Percentiles rank a stretch among this genome's conserved stretches.
phyloP scores from a whole-genome alignment of 1,140 invertebrate species.

The Zaprionus ornatus region DNA sequence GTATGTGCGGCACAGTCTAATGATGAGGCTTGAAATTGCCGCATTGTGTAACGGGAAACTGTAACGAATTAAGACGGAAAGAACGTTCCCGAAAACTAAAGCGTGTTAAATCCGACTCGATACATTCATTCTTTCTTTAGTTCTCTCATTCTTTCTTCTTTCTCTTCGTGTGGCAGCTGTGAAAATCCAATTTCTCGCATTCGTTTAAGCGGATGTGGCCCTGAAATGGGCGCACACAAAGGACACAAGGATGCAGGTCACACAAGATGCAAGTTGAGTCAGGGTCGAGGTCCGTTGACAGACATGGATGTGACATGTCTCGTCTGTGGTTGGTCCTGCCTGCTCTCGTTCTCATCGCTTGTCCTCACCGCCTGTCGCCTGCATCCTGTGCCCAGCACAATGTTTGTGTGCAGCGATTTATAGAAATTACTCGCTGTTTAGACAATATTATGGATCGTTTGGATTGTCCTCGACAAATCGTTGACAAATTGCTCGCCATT shows the following conservation, averaged over 20 bases:
- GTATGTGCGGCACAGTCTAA: slow-evolving; percentile 23
- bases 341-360: neutral
- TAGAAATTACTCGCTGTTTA: slow-evolving; percentile 41
- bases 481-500: slow-evolving; percentile 56
- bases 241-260: slow-evolving; percentile 45
- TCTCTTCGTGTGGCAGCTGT: slow-evolving; percentile 58
- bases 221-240: slow-evolving; percentile 38
- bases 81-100: slow-evolving; percentile 42
- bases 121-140: too few relatives aligned
- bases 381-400: slow-evolving; percentile 24
- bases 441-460: slow-evolving; percentile 49
- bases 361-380: neutral
- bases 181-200: slow-evolving; percentile 74
- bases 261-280: slow-evolving; percentile 20
- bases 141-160: slow-evolving; percentile 17
- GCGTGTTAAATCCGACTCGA: slow-evolving; percentile 59
- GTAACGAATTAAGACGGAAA: slow-evolving; percentile 41
- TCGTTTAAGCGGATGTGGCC: slow-evolving; percentile 65
- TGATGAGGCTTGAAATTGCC: slow-evolving; percentile 73
- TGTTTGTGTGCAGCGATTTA: slow-evolving; percentile 25
- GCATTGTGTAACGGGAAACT: slow-evolving; percentile 10
- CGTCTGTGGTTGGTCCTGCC: slow-evolving; percentile 66
- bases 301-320: slow-evolving; percentile 58
- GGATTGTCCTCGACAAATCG: neutral
- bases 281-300: slow-evolving; percentile 43